These are phyloP conservation scores for Apostichopus japonicus DNA, from an alignment of 35 echinoderm and acorn worm species.

Conservation along the genomic window DNA sequence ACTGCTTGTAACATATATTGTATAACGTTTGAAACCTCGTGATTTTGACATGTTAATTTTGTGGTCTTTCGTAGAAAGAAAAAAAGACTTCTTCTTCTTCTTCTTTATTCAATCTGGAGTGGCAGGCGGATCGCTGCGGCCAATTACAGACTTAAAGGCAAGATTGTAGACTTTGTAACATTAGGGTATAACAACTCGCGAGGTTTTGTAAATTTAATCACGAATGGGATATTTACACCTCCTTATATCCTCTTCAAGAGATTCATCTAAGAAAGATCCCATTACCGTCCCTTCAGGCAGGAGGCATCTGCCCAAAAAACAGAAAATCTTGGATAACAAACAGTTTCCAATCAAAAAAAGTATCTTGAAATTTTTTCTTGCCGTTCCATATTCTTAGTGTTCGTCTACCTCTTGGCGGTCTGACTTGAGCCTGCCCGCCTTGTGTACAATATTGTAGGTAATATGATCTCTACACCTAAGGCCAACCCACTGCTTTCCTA, in stretches of 20 bases:
- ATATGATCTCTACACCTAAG: conserved; percentile 34
- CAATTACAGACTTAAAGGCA: conserved; percentile 34
- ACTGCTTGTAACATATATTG: not conserved
- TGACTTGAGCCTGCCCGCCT: conserved; percentile 36
- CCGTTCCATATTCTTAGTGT: conserved; percentile 8
- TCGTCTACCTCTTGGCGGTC: conserved; percentile 18
- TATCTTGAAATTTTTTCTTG: conserved; percentile 6
- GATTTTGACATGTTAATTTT: conserved; percentile 18
- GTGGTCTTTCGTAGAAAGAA: not conserved
- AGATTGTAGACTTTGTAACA: conserved; percentile 21
- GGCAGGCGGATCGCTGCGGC: conserved; percentile 6
- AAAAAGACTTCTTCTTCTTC: not conserved
- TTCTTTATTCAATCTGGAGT: not conserved
- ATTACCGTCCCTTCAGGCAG: conserved; percentile 37
- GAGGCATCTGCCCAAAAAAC: conserved; percentile 20
- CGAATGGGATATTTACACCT: conserved; percentile 49
- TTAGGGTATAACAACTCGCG: conserved; percentile 34
- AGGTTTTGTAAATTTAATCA: conserved; percentile 52
- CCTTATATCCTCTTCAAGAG: conserved; percentile 36
- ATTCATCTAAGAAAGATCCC: conserved; percentile 30
- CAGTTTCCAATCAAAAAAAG: conserved; percentile 36
- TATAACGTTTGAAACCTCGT: not conserved
- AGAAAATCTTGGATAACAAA: conserved; percentile 32
- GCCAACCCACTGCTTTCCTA: conserved; percentile 11
- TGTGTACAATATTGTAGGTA: conserved; percentile 51